Conservation (phyloP, 2,888 invertebrate species). For the Drosophila mulleri region DNA sequence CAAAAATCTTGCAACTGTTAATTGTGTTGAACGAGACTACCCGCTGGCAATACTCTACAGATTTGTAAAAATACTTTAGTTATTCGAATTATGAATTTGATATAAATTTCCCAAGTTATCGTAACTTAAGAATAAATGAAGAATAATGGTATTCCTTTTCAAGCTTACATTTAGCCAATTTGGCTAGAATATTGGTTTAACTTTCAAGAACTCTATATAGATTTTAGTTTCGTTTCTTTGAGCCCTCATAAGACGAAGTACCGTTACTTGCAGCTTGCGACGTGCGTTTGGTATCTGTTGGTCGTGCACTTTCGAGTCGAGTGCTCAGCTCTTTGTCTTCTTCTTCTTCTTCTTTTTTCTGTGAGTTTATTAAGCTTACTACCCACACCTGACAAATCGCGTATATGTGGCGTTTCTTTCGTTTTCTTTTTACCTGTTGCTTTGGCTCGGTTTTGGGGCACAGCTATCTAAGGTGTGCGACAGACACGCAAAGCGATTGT, state of each 20-base stretch:
- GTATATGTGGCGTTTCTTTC: conserved; percentile 26
- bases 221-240: no score
- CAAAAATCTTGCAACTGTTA: neutral
- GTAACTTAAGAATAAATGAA: neutral
- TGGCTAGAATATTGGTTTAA: neutral
- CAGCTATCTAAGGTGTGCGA: conserved; percentile 42
- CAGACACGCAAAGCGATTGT: conserved; percentile 53
- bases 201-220: neutral
- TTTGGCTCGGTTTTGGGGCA: conserved; percentile 17
- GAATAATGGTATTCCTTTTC: neutral
- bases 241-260: neutral
- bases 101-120: neutral
- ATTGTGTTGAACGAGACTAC: neutral
- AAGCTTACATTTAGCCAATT: neutral
- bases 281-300: conserved; percentile 3
- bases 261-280: neutral
- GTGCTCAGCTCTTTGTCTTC: neutral
- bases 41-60: neutral
- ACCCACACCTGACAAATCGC: conserved; percentile 49
- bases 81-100: neutral
- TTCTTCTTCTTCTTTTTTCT: neutral
- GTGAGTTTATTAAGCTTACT: conserved; percentile 21
- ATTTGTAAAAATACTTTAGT: neutral
- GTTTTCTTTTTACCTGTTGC: conserved; percentile 3
- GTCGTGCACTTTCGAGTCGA: conserved; percentile 3